Evolutionary conservation across 2,113 vertebrate genomes (phyloP).

Genomic region (Cardinalis cardinalis): DNA sequence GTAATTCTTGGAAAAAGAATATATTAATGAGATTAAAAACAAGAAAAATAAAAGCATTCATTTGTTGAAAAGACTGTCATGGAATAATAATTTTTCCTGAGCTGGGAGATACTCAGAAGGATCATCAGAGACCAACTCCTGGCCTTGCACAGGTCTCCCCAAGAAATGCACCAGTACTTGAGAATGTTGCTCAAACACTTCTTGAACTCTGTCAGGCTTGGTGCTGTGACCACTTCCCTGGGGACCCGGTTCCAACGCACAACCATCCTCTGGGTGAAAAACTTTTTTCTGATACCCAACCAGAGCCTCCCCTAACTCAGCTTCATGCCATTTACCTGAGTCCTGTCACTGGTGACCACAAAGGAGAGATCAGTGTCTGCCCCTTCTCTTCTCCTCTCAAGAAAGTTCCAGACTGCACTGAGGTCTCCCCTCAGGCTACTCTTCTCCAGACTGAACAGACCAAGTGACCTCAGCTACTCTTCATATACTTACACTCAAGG

Average conservation of each 20-base stretch:
- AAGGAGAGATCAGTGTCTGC: background rate
- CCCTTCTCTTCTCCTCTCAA: background rate
- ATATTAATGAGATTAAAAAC: background rate
- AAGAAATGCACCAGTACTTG: background rate
- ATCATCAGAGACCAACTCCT: background rate
- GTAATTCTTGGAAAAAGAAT: background rate
- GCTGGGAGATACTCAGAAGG: background rate
- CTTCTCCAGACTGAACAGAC: background rate
- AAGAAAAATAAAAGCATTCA: background rate
- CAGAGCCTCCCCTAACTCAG: background rate
- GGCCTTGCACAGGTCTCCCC: accelerated
- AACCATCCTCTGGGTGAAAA: accelerated
- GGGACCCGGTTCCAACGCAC: background rate
- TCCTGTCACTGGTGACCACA: background rate
- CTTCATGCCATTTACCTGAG: background rate
- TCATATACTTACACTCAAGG: accelerated
- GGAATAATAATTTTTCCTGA: background rate
- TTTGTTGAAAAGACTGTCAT: background rate
- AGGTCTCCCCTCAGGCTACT: background rate
- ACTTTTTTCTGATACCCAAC: accelerated
- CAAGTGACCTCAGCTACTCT: background rate
- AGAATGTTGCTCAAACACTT: accelerated
- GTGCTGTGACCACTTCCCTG: background rate
- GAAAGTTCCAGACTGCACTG: background rate
- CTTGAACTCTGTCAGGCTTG: background rate